phyloP scores from a whole-genome alignment of 2,888 invertebrate species.

The Amphipyra tragopoginis region DNA sequence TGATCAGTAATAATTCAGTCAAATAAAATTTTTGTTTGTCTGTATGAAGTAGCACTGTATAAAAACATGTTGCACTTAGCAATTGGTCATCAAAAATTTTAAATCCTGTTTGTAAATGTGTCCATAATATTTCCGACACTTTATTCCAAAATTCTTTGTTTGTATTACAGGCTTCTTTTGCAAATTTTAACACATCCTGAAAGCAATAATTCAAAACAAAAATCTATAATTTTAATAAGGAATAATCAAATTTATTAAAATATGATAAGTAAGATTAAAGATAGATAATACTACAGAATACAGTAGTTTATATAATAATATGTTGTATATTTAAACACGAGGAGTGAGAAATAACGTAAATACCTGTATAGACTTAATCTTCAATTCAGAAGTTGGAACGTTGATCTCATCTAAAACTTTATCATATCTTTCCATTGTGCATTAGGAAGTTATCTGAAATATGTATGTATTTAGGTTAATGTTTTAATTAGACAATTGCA shows the following conservation, averaged over 20 bases:
- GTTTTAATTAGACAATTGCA: neutral
- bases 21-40: constrained; percentile 69
- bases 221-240: too few species aligned
- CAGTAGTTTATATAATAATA: too few species aligned
- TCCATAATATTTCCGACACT: constrained; percentile 71
- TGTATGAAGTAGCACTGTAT: constrained; percentile 69
- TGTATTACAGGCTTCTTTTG: constrained; percentile 59
- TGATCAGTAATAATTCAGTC: constrained; percentile 61
- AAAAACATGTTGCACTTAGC: constrained; percentile 82
- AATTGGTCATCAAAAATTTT: constrained; percentile 80
- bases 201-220: constrained; percentile 49
- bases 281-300: too few species aligned
- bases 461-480: constrained; percentile 17
- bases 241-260: too few species aligned
- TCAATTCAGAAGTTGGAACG: constrained; percentile 63
- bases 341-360: constrained; percentile 2
- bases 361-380: constrained; percentile 74
- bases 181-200: constrained; percentile 72
- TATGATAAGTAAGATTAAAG: too few species aligned
- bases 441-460: constrained; percentile 57
- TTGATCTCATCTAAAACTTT: constrained; percentile 58
- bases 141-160: constrained; percentile 62
- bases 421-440: constrained; percentile 66
- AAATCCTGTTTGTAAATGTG: constrained; percentile 72
- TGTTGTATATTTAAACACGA: neutral